Percentiles rank a stretch among this genome's conserved stretches.
Conservation (phyloP, 2,113 vertebrate species). For the Amphiprion percula region DNA sequence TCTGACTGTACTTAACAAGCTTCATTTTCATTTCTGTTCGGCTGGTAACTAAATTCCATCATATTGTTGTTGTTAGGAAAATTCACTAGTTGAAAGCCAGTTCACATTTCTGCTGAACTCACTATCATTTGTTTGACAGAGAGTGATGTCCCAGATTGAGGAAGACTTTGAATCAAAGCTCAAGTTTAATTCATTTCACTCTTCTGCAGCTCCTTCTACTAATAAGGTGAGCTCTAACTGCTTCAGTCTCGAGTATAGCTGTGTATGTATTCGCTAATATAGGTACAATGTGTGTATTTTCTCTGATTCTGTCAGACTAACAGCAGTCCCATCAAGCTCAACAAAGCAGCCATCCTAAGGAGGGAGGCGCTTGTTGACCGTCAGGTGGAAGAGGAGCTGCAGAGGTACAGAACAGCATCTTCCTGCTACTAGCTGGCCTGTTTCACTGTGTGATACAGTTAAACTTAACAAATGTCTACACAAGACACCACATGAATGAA, state of each 20-base stretch:
- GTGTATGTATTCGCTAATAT: background rate
- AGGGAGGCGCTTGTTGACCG: constrained; percentile 87
- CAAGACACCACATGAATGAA: background rate
- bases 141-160: constrained; percentile 74
- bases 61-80: no score
- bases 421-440: background rate
- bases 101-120: constrained; percentile 1
- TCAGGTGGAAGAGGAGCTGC: constrained; percentile 87
- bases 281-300: background rate
- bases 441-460: background rate
- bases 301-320: constrained; percentile 78
- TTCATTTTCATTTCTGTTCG: no score
- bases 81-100: background rate
- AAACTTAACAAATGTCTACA: background rate
- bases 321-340: constrained; percentile 88
- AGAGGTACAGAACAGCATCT: constrained; percentile 81
- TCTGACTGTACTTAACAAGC: no score
- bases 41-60: no score
- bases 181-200: constrained; percentile 66
- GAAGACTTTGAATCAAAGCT: constrained; percentile 76
- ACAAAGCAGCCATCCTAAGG: constrained; percentile 90
- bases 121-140: constrained; percentile 65
- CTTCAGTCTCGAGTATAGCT: background rate
- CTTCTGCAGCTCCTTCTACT: constrained; percentile 57
- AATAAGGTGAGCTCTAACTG: constrained; percentile 56